Conservation (phyloP, 2,888 invertebrate species). For the Netelia melanura region DNA sequence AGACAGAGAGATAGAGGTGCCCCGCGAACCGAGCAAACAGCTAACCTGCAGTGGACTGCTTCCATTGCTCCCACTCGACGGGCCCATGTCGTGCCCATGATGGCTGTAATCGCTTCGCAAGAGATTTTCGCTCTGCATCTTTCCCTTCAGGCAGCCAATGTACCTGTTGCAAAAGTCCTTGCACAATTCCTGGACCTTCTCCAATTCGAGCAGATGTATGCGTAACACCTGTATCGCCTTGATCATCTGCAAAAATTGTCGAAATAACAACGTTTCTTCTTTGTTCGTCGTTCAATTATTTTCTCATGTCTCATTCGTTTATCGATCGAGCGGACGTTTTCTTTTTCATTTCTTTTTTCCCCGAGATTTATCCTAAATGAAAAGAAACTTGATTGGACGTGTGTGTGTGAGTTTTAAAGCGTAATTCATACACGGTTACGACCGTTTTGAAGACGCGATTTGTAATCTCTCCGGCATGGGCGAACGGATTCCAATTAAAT, state of each 20-base stretch:
- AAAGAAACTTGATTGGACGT: conserved; percentile 4
- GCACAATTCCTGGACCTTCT: conserved; percentile 97
- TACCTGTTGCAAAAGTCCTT: conserved; percentile 97
- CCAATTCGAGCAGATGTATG: conserved; percentile 96
- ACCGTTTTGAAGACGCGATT: too few relatives aligned
- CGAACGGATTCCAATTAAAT: too few relatives aligned
- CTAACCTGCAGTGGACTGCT: conserved; percentile 85
- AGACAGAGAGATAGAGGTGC: conserved; percentile 54
- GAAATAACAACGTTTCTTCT: conserved; percentile 61
- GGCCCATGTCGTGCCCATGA: conserved; percentile 82
- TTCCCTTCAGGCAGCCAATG: conserved; percentile 95
- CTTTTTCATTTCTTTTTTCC: conserved; percentile 26
- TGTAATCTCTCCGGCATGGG: too few relatives aligned
- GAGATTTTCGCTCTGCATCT: conserved; percentile 96
- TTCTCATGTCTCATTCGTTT: conserved; percentile 42
- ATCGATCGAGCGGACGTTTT: conserved; percentile 23
- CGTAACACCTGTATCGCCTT: conserved; percentile 95
- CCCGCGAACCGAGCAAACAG: conserved; percentile 75
- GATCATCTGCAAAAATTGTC: conserved; percentile 88
- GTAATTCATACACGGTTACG: too few relatives aligned
- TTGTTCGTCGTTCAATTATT: conserved; percentile 61
- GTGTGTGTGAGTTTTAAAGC: too few relatives aligned
- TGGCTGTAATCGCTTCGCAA: conserved; percentile 92
- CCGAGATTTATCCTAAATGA: neutral
- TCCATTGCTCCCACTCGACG: conserved; percentile 84